Percentiles rank a stretch among this genome's conserved stretches.
Conservation (phyloP, 2,797 vertebrate genomes). For the Chrosomus eos region DNA sequence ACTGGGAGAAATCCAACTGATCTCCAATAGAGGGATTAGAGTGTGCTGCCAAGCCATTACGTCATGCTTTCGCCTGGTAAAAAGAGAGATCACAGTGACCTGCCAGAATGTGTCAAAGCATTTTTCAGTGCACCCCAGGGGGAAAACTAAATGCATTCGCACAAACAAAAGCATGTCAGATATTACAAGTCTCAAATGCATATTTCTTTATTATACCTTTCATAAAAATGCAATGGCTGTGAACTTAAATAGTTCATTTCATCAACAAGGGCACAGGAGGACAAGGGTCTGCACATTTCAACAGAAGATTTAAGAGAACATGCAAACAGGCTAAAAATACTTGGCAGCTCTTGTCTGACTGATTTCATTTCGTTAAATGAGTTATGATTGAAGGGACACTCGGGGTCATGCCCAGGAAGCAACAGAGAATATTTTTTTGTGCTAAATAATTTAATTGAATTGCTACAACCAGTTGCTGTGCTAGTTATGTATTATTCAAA, state of each 20-base stretch:
- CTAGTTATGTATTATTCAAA: slow-evolving; percentile 20
- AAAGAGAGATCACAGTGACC: slow-evolving; percentile 56
- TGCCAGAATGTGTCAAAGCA: slow-evolving; percentile 53
- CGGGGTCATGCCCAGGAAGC: neutral
- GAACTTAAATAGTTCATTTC: neutral
- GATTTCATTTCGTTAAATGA: neutral
- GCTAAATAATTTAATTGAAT: slow-evolving; percentile 15
- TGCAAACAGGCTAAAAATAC: slow-evolving; percentile 4
- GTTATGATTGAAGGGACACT: slow-evolving; percentile 12
- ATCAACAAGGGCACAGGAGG: slow-evolving; percentile 1
- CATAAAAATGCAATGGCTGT: neutral
- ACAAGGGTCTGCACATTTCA: neutral
- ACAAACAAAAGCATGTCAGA: slow-evolving; percentile 33
- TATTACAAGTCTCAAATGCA: slow-evolving; percentile 22
- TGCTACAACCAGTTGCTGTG: slow-evolving; percentile 5
- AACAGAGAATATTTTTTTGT: slow-evolving; percentile 14
- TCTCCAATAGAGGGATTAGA: slow-evolving; percentile 59
- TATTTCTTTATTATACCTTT: slow-evolving; percentile 3
- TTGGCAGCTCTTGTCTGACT: slow-evolving; percentile 6
- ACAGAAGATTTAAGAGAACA: neutral
- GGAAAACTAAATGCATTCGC: slow-evolving; percentile 45
- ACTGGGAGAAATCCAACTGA: slow-evolving; percentile 51
- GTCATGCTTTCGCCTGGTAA: slow-evolving; percentile 53
- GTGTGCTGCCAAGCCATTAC: slow-evolving; percentile 55
- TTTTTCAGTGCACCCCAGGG: slow-evolving; percentile 43